Evolutionary conservation across 2,113 vertebrate genomes (phyloP).

Genomic region (Pithys albifrons): DNA sequence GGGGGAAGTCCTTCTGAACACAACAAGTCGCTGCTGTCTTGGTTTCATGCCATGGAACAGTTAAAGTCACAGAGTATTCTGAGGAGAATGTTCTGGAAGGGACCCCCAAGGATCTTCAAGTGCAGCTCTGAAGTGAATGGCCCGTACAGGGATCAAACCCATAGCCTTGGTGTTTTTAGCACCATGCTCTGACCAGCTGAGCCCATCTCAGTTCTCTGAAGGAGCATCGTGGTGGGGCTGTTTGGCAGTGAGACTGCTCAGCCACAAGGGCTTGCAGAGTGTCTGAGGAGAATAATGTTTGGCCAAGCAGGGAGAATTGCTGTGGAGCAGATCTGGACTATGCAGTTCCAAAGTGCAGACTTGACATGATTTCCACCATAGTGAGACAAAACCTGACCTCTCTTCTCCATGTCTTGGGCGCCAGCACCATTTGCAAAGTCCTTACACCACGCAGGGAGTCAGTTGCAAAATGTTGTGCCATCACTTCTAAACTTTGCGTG

Average conservation of each 20-base stretch:
- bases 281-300: not conserved
- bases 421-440: not conserved
- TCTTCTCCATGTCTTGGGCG: not conserved
- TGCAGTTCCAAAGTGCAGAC: not conserved
- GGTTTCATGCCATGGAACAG: not conserved
- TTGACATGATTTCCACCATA: not conserved
- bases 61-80: not conserved
- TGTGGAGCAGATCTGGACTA: not conserved
- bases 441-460: not conserved
- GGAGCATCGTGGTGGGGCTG: rapidly evolving
- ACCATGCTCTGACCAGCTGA: not conserved
- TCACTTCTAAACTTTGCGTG: rapidly evolving
- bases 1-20: not conserved
- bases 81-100: not conserved
- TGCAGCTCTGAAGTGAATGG: not conserved
- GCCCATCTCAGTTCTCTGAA: not conserved
- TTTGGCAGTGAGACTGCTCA: not conserved
- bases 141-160: not conserved
- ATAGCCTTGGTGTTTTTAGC: not conserved
- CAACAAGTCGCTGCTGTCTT: not conserved
- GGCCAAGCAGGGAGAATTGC: not conserved
- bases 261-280: not conserved
- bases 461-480: not conserved
- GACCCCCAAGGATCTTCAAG: not conserved
- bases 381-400: not conserved